Conservation (phyloP, 2,113 vertebrate genomes). For the Ifrita kowaldi region DNA sequence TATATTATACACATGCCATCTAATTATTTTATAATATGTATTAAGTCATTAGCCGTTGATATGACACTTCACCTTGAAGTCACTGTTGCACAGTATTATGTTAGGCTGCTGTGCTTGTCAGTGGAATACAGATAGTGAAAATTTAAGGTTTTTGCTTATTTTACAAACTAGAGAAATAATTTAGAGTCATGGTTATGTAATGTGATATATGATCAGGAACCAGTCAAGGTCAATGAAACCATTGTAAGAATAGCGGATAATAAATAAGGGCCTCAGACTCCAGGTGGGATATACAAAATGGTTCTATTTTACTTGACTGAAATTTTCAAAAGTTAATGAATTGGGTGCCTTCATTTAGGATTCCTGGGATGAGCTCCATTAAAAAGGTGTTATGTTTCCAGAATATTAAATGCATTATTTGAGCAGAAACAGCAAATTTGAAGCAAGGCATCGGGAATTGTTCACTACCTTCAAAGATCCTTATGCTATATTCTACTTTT, state of each 20-base stretch:
- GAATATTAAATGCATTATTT: not conserved
- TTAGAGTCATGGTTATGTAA: slow-evolving; percentile 50
- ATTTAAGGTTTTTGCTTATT: not conserved
- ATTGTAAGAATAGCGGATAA: not conserved
- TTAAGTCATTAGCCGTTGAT: not conserved
- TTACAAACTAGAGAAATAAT: slow-evolving; percentile 8
- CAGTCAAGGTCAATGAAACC: slow-evolving; percentile 33
- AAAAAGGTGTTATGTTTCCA: not conserved
- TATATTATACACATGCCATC: not conserved
- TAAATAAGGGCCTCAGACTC: not conserved
- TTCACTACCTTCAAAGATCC: not conserved
- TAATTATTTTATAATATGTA: not conserved
- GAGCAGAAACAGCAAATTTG: not conserved
- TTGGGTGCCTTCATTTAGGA: not conserved
- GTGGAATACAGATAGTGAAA: not conserved
- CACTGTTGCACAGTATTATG: not conserved
- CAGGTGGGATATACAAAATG: not conserved
- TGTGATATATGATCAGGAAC: not conserved
- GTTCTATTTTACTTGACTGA: not conserved
- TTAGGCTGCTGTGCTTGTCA: not conserved
- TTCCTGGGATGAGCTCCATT: not conserved
- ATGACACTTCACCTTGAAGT: not conserved
- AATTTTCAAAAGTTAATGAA: not conserved
- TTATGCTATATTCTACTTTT: not conserved
- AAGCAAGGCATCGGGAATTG: not conserved